Evolutionary conservation across 2,797 vertebrate species (phyloP), one percentile per base, ranked within the genome.

Genomic region (Sphaeramia orbicularis): DNA sequence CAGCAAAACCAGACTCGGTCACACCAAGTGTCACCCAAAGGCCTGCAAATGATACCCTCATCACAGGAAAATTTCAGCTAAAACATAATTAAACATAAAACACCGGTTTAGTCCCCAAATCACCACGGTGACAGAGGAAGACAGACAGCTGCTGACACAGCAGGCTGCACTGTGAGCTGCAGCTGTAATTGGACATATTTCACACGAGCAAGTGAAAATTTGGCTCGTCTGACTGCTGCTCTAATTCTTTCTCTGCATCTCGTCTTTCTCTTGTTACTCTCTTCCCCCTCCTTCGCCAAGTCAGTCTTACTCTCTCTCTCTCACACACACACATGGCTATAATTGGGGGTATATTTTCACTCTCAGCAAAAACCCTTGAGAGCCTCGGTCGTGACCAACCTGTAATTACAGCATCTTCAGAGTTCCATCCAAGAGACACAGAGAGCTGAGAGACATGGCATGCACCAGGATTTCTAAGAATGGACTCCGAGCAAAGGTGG

Each of bases 341-440:
- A 92, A 92, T 91, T 89, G 87, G 65, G 74, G 75, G 84, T 85
- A 68, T 85, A 81, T 88, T 86, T 90, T 88, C 90, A 74, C 83
- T 65, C 86, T 90, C 84, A 90, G 88, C 85, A 92, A 81, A 93
- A 91, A 91, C 76, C 81, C 84, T 48, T 45, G 75, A 90, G 87
- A 93, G 88, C 90, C 91, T 85, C 81, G 68, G 80, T 90, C 78
- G 76, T 75, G 65, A 90, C 91, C 89, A 93, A 90, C 89, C 63
- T 90, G 81, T 93, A 94, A 95, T 95, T 95, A 94, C 85, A 91
- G 88, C 90, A 93, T 93, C 91, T 93, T 92, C 81, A 91, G 85
- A 77, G 70, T 86, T 85, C 69, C 76, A 77, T 91, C 89, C 89
- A 93, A 89, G 58, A 90, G 65, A 91, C 80, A 86, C 80, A 81